These are phyloP conservation scores for Tyria jacobaeae DNA, from an alignment of 2,888 invertebrate species.

Conservation along the genomic window DNA sequence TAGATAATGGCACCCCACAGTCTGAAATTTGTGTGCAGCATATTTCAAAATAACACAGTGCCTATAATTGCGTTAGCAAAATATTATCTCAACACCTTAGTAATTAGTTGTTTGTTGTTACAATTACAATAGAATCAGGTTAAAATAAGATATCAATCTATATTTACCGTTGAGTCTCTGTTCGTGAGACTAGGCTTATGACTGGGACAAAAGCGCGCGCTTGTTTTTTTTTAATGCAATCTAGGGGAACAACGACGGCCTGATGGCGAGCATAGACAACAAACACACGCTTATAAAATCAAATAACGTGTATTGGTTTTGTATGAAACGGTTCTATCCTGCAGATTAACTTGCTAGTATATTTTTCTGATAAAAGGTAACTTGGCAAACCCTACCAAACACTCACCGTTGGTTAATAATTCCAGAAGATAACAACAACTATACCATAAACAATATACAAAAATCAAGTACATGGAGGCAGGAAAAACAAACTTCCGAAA, in stretches of 20 bases:
- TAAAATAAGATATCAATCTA: constrained; percentile 8
- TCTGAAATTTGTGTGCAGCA: not conserved
- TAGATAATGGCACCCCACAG: not conserved
- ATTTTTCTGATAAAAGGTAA: no score
- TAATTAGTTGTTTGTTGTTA: constrained; percentile 2
- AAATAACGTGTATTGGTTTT: no score
- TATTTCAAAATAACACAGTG: not conserved
- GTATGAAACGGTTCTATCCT: no score
- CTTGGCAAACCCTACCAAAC: no score
- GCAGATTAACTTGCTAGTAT: no score
- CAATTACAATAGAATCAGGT: constrained; percentile 2
- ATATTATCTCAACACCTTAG: constrained; percentile 8
- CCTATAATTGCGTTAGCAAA: not conserved
- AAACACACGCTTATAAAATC: no score
- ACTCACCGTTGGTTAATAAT: no score
- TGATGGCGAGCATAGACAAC: not conserved
- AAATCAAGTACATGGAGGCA: no score
- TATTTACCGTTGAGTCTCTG: constrained; percentile 2
- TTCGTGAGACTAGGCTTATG: not conserved
- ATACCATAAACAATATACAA: no score
- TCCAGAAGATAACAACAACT: no score
- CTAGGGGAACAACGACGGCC: not conserved
- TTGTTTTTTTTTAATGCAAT: not conserved
- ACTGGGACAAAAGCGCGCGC: not conserved
- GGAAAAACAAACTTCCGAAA: no score